These are phyloP conservation scores for Rhabdophis nuchalis DNA, from an alignment of 2,797 vertebrate genomes.

Conservation along the genomic window DNA sequence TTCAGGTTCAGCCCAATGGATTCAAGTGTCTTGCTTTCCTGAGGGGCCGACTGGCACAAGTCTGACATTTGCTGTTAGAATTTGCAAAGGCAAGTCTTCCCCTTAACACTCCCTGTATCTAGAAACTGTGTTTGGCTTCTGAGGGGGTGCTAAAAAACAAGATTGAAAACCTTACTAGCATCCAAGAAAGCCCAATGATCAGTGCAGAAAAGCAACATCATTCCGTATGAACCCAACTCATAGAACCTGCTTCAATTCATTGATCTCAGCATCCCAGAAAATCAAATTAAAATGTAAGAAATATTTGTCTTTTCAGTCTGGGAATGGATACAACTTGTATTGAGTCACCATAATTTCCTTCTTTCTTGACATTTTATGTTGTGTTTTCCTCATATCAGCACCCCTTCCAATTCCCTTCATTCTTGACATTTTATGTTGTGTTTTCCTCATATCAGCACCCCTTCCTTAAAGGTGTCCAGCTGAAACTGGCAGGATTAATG, in stretches of 20 bases:
- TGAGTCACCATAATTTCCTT: neutral
- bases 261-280: neutral
- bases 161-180: neutral
- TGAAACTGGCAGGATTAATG: neutral
- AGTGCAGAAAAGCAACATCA: neutral
- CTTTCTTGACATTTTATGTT: neutral
- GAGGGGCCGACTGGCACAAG: too few relatives aligned
- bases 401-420: neutral
- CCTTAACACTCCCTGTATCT: neutral
- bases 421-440: neutral
- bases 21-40: too few relatives aligned
- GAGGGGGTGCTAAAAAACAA: neutral
- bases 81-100: neutral
- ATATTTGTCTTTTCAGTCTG: neutral
- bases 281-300: neutral
- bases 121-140: neutral
- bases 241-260: neutral
- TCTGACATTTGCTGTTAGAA: neutral
- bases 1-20: too few relatives aligned
- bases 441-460: neutral
- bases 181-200: neutral
- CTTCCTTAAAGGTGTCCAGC: neutral
- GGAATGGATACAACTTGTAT: neutral
- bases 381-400: neutral
- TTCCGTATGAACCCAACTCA: neutral